These are phyloP conservation scores for Podotricha telesiphe DNA, from an alignment of 2,888 invertebrate species.

Conservation along the genomic window DNA sequence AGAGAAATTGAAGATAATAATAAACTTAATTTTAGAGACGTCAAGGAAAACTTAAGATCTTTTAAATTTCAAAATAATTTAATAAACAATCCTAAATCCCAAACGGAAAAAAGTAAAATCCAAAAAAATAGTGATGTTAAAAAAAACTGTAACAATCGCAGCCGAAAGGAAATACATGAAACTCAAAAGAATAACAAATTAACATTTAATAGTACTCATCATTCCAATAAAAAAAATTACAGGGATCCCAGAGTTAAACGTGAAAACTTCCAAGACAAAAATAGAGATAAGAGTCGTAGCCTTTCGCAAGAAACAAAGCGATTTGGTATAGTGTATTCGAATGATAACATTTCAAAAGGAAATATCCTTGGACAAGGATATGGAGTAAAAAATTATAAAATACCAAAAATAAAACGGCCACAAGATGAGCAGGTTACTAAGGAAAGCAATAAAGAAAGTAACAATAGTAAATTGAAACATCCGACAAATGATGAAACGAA, in stretches of 20 bases:
- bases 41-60: constrained; percentile 68
- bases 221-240: constrained; percentile 61
- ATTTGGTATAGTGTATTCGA: constrained; percentile 72
- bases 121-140: constrained; percentile 29
- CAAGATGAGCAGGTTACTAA: constrained; percentile 47
- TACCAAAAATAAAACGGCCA: constrained; percentile 75
- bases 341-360: constrained; percentile 72
- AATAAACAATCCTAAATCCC: constrained; percentile 39
- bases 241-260: constrained; percentile 67
- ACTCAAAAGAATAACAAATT: constrained; percentile 23
- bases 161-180: constrained; percentile 50
- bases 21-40: constrained; percentile 59
- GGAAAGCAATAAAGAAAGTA: constrained; percentile 35
- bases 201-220: constrained; percentile 38
- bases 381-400: constrained; percentile 78
- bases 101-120: constrained; percentile 26
- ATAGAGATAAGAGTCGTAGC: constrained; percentile 46
- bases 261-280: constrained; percentile 47
- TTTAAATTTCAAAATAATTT: constrained; percentile 51
- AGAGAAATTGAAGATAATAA: constrained; percentile 50
- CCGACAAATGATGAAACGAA: constrained; percentile 3
- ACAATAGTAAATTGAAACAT: not conserved
- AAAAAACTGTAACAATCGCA: constrained; percentile 34
- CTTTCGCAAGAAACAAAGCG: constrained; percentile 48
- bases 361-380: constrained; percentile 67